Evolutionary conservation across 2,113 vertebrate species (phyloP), one percentile per base, ranked within the genome.

Genomic region (Okapia johnstoni): DNA sequence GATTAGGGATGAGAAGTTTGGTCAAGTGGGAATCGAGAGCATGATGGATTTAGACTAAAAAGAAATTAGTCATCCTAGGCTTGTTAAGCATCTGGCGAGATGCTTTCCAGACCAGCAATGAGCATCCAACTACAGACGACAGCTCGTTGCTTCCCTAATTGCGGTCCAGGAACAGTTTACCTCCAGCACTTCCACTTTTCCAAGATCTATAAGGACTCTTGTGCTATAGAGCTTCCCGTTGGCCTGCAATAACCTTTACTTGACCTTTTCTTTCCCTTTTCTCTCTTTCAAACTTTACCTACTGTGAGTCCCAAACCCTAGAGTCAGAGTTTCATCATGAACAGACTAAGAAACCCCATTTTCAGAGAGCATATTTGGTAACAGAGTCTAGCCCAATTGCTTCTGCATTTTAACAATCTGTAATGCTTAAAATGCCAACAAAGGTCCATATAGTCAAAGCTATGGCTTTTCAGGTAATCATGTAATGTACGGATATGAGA

Each of bases 1-100:
- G 46, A 58, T 13, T 88, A 19, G 48, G 15, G 7, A 17, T 50
- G 46, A 60, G 50, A 92, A 80, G 21, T 95, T 84, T 93, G 63
- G 30, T 58, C 77, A 89, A 55, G 40, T 33, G 94, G 17, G 26
- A 61, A 76, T 76, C 84, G 30, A 86, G 63, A 93, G 61, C n/a
- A 83, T 76, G 85, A 52, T 85, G 30, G 55, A 60, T 92, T 80
- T 85, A 36, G 61, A 85, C 63, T 80, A 16, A 50, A 80, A 88
- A 79, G 60, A 83, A 93, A 87, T 91, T 12, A 30, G 70, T 58
- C 50, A 84, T 58, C 55, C 36, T 14, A 40, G 85, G 36, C 63
- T 92, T 91, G 3, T 55, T 46, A 84, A 61, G 48, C 88, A 52
- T 84, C 66, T 85, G 95, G 61, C 36, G 17, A 54, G 30, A 36